Evolutionary conservation across 2,888 invertebrate species (phyloP).

Genomic region (Pelosia muscerda): DNA sequence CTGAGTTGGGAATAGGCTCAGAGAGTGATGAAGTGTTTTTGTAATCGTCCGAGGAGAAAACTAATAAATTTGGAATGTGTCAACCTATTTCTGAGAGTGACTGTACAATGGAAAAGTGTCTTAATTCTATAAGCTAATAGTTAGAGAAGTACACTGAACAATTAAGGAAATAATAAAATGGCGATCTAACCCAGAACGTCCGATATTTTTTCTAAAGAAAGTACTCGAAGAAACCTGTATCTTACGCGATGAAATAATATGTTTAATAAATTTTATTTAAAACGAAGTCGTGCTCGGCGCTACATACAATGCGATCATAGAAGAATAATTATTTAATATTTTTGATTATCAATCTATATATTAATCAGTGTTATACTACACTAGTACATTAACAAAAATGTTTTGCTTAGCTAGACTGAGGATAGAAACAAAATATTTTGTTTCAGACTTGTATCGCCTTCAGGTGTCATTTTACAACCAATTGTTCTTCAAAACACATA

Average conservation of each 20-base stretch:
- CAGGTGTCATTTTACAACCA: constrained; percentile 57
- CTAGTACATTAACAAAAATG: constrained; percentile 52
- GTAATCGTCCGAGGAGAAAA: too few species aligned
- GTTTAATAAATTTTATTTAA: not conserved
- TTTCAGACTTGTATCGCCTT: constrained; percentile 55
- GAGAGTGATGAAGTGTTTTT: too few species aligned
- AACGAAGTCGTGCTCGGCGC: not conserved
- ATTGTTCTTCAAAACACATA: constrained; percentile 34
- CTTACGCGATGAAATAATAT: not conserved
- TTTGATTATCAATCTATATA: constrained; percentile 16
- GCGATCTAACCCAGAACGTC: not conserved
- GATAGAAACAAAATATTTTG: constrained; percentile 64
- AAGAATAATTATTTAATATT: constrained; percentile 13
- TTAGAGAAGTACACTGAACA: not conserved
- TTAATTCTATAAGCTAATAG: too few species aligned
- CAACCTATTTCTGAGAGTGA: not conserved
- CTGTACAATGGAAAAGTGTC: not conserved
- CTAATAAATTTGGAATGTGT: not conserved
- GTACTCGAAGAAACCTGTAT: not conserved
- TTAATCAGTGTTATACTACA: constrained; percentile 23
- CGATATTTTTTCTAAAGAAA: too few species aligned
- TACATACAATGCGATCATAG: constrained; percentile 14
- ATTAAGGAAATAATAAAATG: not conserved
- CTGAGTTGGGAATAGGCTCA: too few species aligned
- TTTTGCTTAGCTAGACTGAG: constrained; percentile 55